Conservation (phyloP, 1,140 invertebrate genomes). For the Venustaconcha ellipsiformis region DNA sequence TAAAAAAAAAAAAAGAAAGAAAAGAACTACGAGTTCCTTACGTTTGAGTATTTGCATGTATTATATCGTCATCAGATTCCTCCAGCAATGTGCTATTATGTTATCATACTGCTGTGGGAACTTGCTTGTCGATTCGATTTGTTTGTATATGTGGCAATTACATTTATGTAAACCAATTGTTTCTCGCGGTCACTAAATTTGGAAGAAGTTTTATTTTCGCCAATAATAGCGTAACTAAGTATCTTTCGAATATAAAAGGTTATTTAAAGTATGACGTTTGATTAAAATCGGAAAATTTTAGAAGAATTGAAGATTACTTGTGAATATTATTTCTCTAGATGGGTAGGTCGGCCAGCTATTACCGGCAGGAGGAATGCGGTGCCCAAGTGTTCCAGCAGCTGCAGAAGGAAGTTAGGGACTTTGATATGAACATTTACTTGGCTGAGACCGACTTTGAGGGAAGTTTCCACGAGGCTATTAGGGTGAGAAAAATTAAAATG, state of each 20-base stretch:
- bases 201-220: too few species aligned
- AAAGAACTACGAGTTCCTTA: too few species aligned
- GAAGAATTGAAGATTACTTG: neutral
- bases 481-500: slow-evolving; percentile 30
- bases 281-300: neutral
- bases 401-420: slow-evolving; percentile 49
- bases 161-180: too few species aligned
- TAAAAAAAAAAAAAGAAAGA: too few species aligned
- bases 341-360: slow-evolving; percentile 40
- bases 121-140: too few species aligned
- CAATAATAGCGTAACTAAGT: neutral
- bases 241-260: neutral
- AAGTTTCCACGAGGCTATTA: slow-evolving; percentile 47
- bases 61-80: too few species aligned
- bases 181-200: too few species aligned
- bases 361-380: slow-evolving; percentile 38
- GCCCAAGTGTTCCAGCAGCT: slow-evolving; percentile 35
- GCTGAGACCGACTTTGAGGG: slow-evolving; percentile 53
- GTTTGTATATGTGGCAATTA: too few species aligned
- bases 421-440: slow-evolving; percentile 55
- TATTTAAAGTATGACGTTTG: neutral
- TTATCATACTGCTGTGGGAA: too few species aligned
- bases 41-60: too few species aligned
- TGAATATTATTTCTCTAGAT: slow-evolving; percentile 26
- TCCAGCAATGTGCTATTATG: too few species aligned